These are phyloP conservation scores for Neostethus bicornis DNA, from an alignment of 2,797 vertebrate genomes.

Conservation along the genomic window DNA sequence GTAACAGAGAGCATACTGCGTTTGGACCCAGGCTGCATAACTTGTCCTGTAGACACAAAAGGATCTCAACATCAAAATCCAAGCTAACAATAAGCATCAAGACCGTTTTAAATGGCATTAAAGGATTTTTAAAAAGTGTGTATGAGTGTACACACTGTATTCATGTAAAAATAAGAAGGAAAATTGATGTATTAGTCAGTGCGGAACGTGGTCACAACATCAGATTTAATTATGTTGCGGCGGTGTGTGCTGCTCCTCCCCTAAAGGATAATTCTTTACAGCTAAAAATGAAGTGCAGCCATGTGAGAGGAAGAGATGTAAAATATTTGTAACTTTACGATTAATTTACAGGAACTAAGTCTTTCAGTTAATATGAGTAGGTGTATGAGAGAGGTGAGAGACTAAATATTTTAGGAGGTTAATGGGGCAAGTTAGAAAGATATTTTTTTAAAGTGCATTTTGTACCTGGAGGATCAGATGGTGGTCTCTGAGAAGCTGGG, in stretches of 20 bases:
- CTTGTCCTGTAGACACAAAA: slow-evolving; percentile 84
- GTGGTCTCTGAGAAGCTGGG: slow-evolving; percentile 79
- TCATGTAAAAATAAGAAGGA: slow-evolving; percentile 1
- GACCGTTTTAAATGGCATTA: slow-evolving; percentile 7
- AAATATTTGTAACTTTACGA: slow-evolving; percentile 56
- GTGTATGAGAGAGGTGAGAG: slow-evolving; percentile 39
- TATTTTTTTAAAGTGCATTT: slow-evolving; percentile 6
- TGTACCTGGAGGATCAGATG: slow-evolving; percentile 89
- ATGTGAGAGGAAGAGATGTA: slow-evolving; percentile 37
- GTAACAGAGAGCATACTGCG: slow-evolving; percentile 78
- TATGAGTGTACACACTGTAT: slow-evolving; percentile 9
- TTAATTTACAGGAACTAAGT: slow-evolving; percentile 34
- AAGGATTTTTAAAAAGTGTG: slow-evolving; percentile 15
- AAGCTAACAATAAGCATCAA: not conserved
- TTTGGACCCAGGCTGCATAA: slow-evolving; percentile 86
- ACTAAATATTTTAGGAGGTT: slow-evolving; percentile 39
- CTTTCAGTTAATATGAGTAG: slow-evolving; percentile 51
- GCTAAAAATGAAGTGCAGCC: slow-evolving; percentile 31
- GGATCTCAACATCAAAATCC: not conserved
- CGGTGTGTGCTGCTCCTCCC: slow-evolving; percentile 29
- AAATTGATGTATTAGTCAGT: slow-evolving; percentile 50
- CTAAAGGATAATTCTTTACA: slow-evolving; percentile 45
- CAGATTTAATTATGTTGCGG: slow-evolving; percentile 52
- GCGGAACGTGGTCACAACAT: slow-evolving; percentile 50
- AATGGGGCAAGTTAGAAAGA: slow-evolving; percentile 8